phyloP scores from a whole-genome alignment of 1,140 invertebrate species.

The Drosophila willistoni region DNA sequence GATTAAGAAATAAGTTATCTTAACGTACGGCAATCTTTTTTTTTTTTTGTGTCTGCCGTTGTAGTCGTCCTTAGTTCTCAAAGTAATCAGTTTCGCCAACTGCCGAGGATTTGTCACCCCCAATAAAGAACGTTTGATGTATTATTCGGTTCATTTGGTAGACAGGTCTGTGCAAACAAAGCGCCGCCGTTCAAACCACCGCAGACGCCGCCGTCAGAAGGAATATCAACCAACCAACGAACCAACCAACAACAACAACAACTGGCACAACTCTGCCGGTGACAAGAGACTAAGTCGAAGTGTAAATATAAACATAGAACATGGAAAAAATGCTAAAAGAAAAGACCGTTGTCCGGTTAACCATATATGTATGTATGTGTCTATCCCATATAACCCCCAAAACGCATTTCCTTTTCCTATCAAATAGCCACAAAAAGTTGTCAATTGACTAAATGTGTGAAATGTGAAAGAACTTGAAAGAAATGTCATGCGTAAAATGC shows the following conservation, averaged over 20 bases:
- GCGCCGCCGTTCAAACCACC: constrained; percentile 50
- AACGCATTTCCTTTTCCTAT: neutral
- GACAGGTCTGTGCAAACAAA: constrained; percentile 83
- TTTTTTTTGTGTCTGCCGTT: constrained; percentile 5
- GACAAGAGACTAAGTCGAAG: constrained; percentile 54
- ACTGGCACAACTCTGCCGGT: constrained; percentile 53
- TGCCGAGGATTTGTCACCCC: constrained; percentile 81
- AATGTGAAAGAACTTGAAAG: neutral
- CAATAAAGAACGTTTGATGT: constrained; percentile 82
- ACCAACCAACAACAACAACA: constrained; percentile 2
- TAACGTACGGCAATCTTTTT: constrained; percentile 5
- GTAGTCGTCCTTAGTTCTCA: constrained; percentile 34
- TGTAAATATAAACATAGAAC: constrained; percentile 51
- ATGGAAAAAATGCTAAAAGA: constrained; percentile 19
- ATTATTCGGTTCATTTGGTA: constrained; percentile 83
- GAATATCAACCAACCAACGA: constrained; percentile 4
- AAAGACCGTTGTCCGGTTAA: constrained; percentile 36
- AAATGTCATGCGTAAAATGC: neutral
- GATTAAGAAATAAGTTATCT: constrained; percentile 37
- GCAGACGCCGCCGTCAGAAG: constrained; percentile 25
- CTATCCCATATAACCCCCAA: neutral
- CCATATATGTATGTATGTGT: neutral
- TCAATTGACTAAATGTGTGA: too few relatives aligned
- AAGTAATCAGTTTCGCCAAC: constrained; percentile 73
- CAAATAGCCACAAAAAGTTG: too few relatives aligned